Conservation (phyloP, 1,140 invertebrate species). For the Drosophila sp. region DNA sequence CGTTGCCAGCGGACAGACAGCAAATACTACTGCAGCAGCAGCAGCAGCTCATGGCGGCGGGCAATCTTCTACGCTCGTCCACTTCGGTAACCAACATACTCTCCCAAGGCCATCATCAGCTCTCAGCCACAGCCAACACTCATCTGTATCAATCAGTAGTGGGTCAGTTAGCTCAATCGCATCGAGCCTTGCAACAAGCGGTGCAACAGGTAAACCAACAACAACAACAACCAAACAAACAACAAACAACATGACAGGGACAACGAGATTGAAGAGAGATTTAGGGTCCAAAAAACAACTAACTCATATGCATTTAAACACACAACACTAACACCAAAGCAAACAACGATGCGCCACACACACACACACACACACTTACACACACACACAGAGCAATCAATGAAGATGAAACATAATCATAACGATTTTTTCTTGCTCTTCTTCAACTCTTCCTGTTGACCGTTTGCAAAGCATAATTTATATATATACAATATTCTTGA, state of each 20-base stretch:
- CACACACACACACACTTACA: constrained; percentile 29
- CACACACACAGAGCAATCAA: constrained; percentile 21
- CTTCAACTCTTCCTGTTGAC: constrained; percentile 77
- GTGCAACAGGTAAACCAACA: constrained; percentile 79
- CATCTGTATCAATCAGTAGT: constrained; percentile 84
- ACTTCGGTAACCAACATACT: constrained; percentile 83
- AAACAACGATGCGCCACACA: constrained; percentile 7
- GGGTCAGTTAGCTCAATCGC: constrained; percentile 84
- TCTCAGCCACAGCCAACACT: constrained; percentile 83
- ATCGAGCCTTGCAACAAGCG: constrained; percentile 84
- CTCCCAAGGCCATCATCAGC: constrained; percentile 83
- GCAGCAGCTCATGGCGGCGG: constrained; percentile 82
- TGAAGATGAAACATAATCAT: constrained; percentile 8
- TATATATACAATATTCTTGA: constrained; percentile 43
- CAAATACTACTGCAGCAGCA: constrained; percentile 85
- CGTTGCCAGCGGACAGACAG: constrained; percentile 87
- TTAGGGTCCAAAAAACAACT: constrained; percentile 8
- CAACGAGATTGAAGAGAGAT: constrained; percentile 13
- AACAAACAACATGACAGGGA: constrained; percentile 18
- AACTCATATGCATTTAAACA: constrained; percentile 14
- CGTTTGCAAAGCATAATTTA: constrained; percentile 65
- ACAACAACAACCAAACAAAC: constrained; percentile 39
- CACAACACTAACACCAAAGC: constrained; percentile 26
- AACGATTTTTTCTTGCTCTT: constrained; percentile 58
- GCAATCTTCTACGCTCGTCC: constrained; percentile 82